These are phyloP conservation scores for Eulemur rufifrons DNA, from an alignment of 2,113 vertebrate species.

Conservation along the genomic window DNA sequence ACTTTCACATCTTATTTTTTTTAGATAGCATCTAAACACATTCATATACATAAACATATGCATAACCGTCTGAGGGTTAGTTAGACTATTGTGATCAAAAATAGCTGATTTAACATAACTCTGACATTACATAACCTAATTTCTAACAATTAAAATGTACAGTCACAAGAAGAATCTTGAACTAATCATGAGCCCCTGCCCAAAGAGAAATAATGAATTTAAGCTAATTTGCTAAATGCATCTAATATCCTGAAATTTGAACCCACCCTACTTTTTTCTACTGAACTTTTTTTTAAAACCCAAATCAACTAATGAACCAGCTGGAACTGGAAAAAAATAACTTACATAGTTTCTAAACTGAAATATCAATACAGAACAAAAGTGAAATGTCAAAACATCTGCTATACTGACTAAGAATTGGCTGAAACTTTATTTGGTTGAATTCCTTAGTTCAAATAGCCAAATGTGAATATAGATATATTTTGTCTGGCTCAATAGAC, in stretches of 20 bases:
- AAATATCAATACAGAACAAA: conserved; percentile 38
- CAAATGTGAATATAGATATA: not conserved
- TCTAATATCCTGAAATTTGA: not conserved
- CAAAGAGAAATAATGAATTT: conserved; percentile 15
- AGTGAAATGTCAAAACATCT: conserved; percentile 43
- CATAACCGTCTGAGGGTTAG: not conserved
- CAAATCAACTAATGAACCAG: not conserved
- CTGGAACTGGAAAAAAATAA: conserved; percentile 25
- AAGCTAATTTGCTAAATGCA: conserved; percentile 18
- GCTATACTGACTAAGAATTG: not conserved
- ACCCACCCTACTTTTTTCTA: not conserved
- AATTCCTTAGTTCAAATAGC: conserved; percentile 10
- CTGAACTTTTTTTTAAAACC: not conserved
- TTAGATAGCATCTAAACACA: not conserved
- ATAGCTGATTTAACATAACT: not conserved
- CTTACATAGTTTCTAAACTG: not conserved
- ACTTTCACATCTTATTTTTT: not conserved
- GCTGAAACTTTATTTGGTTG: conserved; percentile 30
- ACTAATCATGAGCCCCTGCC: not conserved
- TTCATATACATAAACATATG: not conserved
- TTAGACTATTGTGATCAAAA: not conserved
- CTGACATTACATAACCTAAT: not conserved
- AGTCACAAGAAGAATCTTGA: not conserved
- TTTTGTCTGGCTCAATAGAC: not conserved
- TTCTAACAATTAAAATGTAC: not conserved